phyloP scores from a whole-genome alignment of 2,888 invertebrate genomes.

The Entomobrya proxima region DNA sequence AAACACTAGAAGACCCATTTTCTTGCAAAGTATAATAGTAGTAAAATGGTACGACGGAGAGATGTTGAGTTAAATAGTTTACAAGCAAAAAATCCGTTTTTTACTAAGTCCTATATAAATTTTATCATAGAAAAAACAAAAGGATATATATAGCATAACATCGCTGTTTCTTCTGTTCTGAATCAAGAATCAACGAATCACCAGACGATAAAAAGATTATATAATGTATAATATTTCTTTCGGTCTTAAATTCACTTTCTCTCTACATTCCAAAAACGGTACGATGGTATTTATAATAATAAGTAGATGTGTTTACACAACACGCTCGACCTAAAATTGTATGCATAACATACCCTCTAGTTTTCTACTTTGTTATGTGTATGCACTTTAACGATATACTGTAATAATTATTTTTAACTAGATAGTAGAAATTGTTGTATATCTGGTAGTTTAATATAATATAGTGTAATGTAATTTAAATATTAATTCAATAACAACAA shows the following conservation, averaged over 20 bases:
- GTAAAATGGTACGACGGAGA: not conserved
- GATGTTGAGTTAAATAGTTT: not conserved
- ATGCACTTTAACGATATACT: conserved; percentile 3
- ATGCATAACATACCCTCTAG: conserved; percentile 1
- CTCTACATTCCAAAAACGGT: conserved; percentile 26
- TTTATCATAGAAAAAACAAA: conserved; percentile 5
- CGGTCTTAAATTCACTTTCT: conserved; percentile 6
- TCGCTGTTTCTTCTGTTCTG: not conserved
- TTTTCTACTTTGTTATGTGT: not conserved
- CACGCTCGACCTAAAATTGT: conserved; percentile 12
- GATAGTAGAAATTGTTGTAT: conserved; percentile 51
- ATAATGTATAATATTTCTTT: not conserved
- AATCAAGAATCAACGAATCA: conserved; percentile 14
- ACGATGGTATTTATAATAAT: not conserved
- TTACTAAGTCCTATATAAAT: not conserved
- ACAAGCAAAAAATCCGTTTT: not conserved
- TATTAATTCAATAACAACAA: conserved; percentile 58
- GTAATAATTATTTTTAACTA: conserved; percentile 27
- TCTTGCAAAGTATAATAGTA: conserved; percentile 11
- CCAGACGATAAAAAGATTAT: conserved; percentile 4
- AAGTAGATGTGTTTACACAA: conserved; percentile 21
- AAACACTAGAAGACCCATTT: conserved; percentile 3
- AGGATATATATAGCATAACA: not conserved
- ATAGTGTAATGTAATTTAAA: conserved; percentile 15
- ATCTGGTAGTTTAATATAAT: conserved; percentile 26